These are phyloP conservation scores for Accipiter fasciatus DNA, from an alignment of 2,797 vertebrate species.

Conservation along the genomic window DNA sequence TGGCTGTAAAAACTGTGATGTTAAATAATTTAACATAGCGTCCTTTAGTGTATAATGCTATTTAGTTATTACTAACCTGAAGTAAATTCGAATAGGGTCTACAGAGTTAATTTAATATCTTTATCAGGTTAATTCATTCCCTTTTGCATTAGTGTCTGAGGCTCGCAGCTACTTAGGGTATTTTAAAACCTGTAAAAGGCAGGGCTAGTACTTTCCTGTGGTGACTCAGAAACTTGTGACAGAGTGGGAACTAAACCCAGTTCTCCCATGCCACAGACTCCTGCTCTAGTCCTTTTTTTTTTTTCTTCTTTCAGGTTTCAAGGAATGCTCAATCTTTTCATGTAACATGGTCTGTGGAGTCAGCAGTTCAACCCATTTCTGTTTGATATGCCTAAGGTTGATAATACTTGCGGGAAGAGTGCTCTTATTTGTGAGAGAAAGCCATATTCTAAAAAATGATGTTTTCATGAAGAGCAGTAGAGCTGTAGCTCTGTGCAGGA, in stretches of 20 bases:
- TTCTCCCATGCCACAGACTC: not conserved
- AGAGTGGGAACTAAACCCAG: not conserved
- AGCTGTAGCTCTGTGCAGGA: not conserved
- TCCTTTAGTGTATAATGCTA: not conserved
- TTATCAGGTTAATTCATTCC: not conserved
- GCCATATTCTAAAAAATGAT: not conserved
- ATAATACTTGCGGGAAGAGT: not conserved
- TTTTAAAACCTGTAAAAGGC: not conserved
- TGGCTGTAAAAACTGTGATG: not conserved
- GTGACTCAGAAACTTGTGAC: constrained; percentile 45
- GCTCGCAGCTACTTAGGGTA: not conserved
- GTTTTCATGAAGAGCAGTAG: not conserved
- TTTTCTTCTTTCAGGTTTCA: not conserved
- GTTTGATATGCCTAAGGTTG: not conserved
- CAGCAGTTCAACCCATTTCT: not conserved
- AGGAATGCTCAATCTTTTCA: not conserved
- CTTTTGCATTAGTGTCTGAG: not conserved
- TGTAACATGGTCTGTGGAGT: not conserved
- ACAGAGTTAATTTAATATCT: not conserved
- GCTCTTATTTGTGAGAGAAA: not conserved
- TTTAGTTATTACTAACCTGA: not conserved
- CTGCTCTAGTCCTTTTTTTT: not conserved
- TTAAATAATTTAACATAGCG: not conserved
- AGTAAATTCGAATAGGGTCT: not conserved
- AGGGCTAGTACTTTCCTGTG: not conserved